phyloP scores from a whole-genome alignment of 2,113 vertebrate species.

The Plestiodon gilberti region DNA sequence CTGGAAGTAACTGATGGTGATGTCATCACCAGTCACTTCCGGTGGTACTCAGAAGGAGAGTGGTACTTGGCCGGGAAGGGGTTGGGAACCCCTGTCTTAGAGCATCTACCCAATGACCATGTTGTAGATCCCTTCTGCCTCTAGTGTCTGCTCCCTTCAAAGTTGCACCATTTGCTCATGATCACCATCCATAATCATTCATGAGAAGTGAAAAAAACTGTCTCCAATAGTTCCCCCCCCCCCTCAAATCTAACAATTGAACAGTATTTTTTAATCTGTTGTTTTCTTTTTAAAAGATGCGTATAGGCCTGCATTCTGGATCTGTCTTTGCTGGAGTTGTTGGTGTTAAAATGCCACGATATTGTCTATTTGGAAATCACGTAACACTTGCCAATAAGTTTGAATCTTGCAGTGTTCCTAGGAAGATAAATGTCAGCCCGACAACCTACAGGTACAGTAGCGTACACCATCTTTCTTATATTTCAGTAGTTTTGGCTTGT shows the following conservation, averaged over 20 bases:
- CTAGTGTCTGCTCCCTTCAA: not conserved
- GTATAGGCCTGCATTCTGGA: conserved; percentile 95
- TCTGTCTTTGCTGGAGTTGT: conserved; percentile 97
- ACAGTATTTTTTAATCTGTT: not conserved
- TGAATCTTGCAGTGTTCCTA: conserved; percentile 92
- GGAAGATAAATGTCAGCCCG: conserved; percentile 95
- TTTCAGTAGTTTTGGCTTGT: not conserved
- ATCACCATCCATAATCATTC: not conserved
- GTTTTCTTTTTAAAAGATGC: conserved; percentile 84
- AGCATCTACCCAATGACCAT: not conserved
- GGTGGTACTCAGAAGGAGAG: too few species aligned
- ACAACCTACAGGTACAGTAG: conserved; percentile 90
- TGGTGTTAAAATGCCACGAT: conserved; percentile 98
- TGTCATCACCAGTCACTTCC: too few species aligned
- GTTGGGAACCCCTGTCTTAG: too few species aligned
- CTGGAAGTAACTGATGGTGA: too few species aligned
- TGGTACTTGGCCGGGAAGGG: too few species aligned
- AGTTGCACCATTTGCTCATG: not conserved
- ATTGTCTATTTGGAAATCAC: conserved; percentile 98
- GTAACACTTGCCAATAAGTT: conserved; percentile 98
- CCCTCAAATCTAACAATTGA: not conserved
- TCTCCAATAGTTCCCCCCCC: too few species aligned
- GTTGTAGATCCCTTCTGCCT: not conserved
- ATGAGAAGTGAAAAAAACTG: conserved; percentile 7
- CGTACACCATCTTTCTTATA: not conserved